Evolutionary conservation across 2,797 vertebrate genomes (phyloP), one percentile per base, ranked within the genome.

Genomic region (Myotis planiceps): DNA sequence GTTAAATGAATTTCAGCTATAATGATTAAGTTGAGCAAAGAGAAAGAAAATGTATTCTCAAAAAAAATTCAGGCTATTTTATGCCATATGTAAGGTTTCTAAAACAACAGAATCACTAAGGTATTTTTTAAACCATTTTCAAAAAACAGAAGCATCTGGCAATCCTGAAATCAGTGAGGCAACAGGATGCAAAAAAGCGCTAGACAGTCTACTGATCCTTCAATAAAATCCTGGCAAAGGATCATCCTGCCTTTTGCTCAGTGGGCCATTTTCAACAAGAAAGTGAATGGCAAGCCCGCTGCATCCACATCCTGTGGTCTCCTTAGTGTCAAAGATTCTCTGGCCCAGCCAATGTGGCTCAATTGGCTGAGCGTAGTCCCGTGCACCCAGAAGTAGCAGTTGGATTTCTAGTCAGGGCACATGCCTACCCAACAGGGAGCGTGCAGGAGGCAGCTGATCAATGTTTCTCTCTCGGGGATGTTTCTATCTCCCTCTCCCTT

Each of bases 81-180:
- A 32, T 93, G 55, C 90, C 94, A 96, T 96, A 90, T 93, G 51
- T 96, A 94, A 94, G 85, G 10, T 86, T 97, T 95, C 84, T 78
- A 74, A 97, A 92, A 97, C 96, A 97, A 97, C 84, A 87, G 92
- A 94, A 93, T 96, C 92, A 90, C 72, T 84, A 93, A 96, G 89
- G 90, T 97, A 92, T 89, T 95, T 96, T 96, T 95, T 69, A 16
- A 94, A 65, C 60, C 78, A 66, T 79, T 92, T 88, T 53, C 25
- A 82, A 92, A 94, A 95, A 88, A 91, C 39, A 97, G 92, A 96
- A 69, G 92, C 92, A 90, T 95, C 93, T 96, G 95, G 90, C 74
- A 96, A 94, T 92, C 81, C 58, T 90, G 95, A 96, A 96, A 96
- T 92, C 79, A 96, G 76, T 63, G 75, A 97, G 89, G 80, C 80